Percentiles rank a stretch among this genome's conserved stretches.
Conservation (phyloP, 2,797 vertebrate genomes). For the Poliocrania exsul region DNA sequence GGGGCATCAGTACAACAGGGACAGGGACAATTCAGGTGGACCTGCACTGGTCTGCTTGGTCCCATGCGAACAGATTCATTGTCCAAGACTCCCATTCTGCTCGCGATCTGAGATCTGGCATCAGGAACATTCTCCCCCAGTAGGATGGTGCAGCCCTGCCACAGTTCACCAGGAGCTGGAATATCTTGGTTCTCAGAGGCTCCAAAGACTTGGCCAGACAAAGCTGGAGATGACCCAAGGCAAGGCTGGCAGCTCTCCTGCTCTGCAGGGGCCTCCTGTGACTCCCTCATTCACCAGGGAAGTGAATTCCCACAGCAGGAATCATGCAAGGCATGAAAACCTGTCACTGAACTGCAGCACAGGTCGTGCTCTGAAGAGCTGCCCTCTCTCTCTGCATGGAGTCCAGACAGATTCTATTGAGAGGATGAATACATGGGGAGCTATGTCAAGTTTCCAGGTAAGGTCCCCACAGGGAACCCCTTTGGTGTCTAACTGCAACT, state of each 20-base stretch:
- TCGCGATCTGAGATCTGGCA: rapidly evolving
- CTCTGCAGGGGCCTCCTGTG: not conserved
- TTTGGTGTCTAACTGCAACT: not conserved
- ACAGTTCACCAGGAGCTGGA: not conserved
- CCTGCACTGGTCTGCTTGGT: not conserved
- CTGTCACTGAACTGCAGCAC: not conserved
- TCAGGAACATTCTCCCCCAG: too few species aligned
- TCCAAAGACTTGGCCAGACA: not conserved
- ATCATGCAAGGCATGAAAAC: not conserved
- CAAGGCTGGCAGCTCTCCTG: not conserved
- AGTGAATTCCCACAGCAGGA: not conserved
- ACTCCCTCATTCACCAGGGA: too few species aligned
- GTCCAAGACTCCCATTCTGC: not conserved
- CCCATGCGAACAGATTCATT: not conserved
- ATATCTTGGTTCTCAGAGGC: not conserved
- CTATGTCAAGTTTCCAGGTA: not conserved
- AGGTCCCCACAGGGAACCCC: not conserved
- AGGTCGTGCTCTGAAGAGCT: not conserved
- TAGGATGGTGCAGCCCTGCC: not conserved
- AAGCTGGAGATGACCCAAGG: not conserved
- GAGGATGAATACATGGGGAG: not conserved
- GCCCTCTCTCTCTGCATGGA: rapidly evolving
- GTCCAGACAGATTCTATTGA: not conserved
- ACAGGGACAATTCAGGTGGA: not conserved
- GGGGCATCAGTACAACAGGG: not conserved